Evolutionary conservation across 2,797 vertebrate genomes (phyloP), one percentile per base, ranked within the genome.

Genomic region (Epinephelus coioides): DNA sequence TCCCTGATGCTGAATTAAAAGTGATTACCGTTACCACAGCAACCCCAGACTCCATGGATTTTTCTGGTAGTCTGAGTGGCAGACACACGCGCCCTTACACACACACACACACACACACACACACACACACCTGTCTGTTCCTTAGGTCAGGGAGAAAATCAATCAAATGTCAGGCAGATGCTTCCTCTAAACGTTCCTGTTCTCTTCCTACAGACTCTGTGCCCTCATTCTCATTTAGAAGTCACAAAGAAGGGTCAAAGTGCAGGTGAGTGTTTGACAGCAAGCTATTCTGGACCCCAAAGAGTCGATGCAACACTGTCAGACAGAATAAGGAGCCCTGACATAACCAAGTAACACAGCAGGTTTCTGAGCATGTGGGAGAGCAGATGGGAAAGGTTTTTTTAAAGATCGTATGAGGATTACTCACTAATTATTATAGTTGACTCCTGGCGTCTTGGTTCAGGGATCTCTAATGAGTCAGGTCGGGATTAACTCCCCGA

Each of bases 21-120:
- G 93, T 92, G 90, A 94, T 90, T 90, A 92, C 71, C 82, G 95
- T 98, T 94, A 91, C 92, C 95, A 94, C 90, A 91, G 95, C 94
- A 96, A 97, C 96, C 90, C 51, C 93, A 86, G 94, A 96, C 95
- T 96, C 96, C 83, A 94, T 94, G 92, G 95, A 94, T 95, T 94
- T 92, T 75, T 86, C 86, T 86, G 54, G 92, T 34, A 34, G 34
- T 34, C 34, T 34, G 34, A 76, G n/a, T 21, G 12, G 49, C 73
- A 82, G 25, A 69, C 7, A 7, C 64, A 64, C 23, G 34, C 60
- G 47, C 55, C 34, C n/a, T 34, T 34, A 21, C 60, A 82, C 73
- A 27, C 25, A 27, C 25, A 27, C 54, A 18, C 53, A 70, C 23
- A 53, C 18, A 56, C n/a, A 51, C 46, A 71, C 43, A 57, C 30